These are phyloP conservation scores for Platycheirus albimanus DNA, from an alignment of 2,888 invertebrate genomes.

Conservation along the genomic window DNA sequence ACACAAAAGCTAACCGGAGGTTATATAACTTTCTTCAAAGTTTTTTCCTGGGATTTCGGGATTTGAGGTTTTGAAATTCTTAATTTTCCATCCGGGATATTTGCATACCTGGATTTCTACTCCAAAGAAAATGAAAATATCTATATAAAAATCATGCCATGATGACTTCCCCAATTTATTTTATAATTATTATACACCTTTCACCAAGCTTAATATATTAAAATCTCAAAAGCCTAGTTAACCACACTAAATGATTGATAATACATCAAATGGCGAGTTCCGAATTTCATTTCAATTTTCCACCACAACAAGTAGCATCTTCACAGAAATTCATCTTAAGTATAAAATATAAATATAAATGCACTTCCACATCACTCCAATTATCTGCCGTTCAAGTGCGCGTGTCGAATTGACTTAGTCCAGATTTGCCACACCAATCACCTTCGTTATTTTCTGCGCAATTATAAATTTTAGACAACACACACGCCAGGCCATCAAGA, in stretches of 20 bases:
- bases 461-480: constrained; percentile 61
- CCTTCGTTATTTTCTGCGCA: constrained; percentile 55
- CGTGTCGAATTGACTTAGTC: constrained; percentile 50
- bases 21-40: no score
- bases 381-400: constrained; percentile 43
- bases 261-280: constrained; percentile 9
- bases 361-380: constrained; percentile 58
- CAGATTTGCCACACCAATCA: constrained; percentile 67
- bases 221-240: no score
- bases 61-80: no score
- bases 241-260: constrained; percentile 61
- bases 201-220: no score
- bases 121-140: no score
- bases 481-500: constrained; percentile 15
- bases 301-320: constrained; percentile 62
- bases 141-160: no score
- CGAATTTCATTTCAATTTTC: constrained; percentile 49
- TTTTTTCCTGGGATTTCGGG: no score
- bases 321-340: constrained; percentile 35
- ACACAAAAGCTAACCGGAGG: no score
- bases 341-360: background rate
- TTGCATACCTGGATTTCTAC: no score
- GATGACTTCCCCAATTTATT: no score
- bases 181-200: no score
- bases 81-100: no score